A percentile compares a stretch with the other conserved stretches of the same genome.
phyloP scores from a whole-genome alignment of 2,888 invertebrate genomes.

The Netelia inedita region DNA sequence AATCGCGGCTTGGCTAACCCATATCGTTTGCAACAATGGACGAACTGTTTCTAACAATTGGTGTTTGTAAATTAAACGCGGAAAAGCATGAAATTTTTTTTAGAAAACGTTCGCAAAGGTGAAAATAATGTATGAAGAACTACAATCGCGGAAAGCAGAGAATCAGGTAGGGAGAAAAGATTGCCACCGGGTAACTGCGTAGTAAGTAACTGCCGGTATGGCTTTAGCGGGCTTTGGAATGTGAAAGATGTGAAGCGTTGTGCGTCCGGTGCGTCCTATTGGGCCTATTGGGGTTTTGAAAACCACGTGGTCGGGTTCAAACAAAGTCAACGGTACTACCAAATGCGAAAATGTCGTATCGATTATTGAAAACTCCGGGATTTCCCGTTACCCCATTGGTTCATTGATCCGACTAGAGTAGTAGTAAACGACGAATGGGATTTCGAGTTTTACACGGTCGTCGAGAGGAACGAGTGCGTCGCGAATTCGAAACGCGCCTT shows the following conservation, averaged over 20 bases:
- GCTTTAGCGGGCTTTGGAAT: background rate
- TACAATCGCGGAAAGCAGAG: background rate
- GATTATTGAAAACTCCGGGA: background rate
- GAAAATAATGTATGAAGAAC: background rate
- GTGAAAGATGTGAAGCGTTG: background rate
- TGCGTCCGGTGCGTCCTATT: too few relatives aligned
- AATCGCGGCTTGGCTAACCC: slow-evolving; percentile 13
- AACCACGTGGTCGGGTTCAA: background rate
- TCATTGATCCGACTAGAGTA: background rate
- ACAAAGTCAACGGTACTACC: background rate
- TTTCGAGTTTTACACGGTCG: background rate
- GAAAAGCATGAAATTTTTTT: background rate
- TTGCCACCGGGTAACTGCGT: background rate
- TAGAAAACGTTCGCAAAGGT: too few relatives aligned
- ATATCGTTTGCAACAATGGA: background rate
- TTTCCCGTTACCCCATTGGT: background rate
- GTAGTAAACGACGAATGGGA: background rate
- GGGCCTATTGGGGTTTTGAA: background rate
- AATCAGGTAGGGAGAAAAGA: background rate
- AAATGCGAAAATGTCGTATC: background rate
- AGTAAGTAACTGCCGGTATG: background rate
- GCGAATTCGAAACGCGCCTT: slow-evolving; percentile 19
- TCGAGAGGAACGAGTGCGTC: too few relatives aligned
- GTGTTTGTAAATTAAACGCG: background rate
- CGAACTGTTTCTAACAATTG: background rate